Base-by-base conservation (phyloP, 2,113 vertebrate species). In the Eretmochelys imbricata region DNA sequence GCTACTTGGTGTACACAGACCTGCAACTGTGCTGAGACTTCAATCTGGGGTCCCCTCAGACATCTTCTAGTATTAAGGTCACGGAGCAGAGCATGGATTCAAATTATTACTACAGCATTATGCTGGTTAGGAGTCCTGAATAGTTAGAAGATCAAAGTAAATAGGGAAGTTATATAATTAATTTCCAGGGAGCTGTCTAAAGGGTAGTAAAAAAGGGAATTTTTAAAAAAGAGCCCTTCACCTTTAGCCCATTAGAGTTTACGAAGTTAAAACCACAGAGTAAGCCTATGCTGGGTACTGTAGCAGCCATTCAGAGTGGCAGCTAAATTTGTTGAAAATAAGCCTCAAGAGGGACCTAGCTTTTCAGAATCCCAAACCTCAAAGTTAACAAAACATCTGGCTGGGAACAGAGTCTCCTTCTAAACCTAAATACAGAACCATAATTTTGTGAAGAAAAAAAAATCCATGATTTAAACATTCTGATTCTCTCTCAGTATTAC, bases 341-440 rank as follows among this genome's bases (percentile, higher is more conserved):
- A 62, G 87, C 76, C 48, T 46, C 69, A 85, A 91, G 50, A 81
- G 24, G n/a, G 93, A 48, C 38, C 5, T 10, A 76, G 59, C 20
- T 62, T 57, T 94, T 65, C 80, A 94, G 54, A 91, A 87, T n/a
- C 85, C 62, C 85, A 90, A 90, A 91, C 54, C 54, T 69, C 1
- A 29, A 89, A 95, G 90, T 84, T 6, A 83, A 4, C 19, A 80
- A 93, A 93, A 85, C 42, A 91, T 48, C 81, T 85, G 53, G 62
- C 69, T 86, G 78, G 42, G 55, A 94, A 84, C 19, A 59, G 79
- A 95, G 84, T n/a, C 31, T 85, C 90, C 49, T 50, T 48, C 85
- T 79, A 65, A 92, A 80, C 48, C 50, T 29, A 87, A 93, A 79
- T 1, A 84, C 80, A 51, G 87, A 90, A 85, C 80, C 46, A 87